phyloP scores from a whole-genome alignment of 2,113 vertebrate genomes.

The Echinops telfairi region DNA sequence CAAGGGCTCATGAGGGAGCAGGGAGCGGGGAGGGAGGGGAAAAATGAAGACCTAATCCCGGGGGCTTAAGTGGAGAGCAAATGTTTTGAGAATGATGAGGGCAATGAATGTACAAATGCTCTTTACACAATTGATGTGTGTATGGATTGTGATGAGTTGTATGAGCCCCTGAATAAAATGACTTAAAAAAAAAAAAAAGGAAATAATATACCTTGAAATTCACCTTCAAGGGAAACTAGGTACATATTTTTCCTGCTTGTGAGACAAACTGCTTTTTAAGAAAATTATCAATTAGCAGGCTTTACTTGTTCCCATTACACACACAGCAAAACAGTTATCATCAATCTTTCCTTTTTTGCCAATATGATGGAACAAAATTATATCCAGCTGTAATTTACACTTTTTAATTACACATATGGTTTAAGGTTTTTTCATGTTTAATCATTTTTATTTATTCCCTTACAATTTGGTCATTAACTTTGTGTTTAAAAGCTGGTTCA shows the following conservation, averaged over 20 bases:
- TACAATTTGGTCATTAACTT: not conserved
- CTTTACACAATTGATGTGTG: too few relatives aligned
- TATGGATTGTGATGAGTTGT: too few relatives aligned
- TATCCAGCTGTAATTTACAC: not conserved
- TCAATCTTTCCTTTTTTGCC: not conserved
- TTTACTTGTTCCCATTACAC: not conserved
- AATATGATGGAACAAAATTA: not conserved
- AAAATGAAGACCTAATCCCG: too few relatives aligned
- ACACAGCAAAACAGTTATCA: not conserved
- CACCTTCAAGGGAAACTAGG: not conserved
- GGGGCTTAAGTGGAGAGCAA: too few relatives aligned
- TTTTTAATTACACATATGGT: not conserved
- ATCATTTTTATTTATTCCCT: not conserved
- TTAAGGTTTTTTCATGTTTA: not conserved
- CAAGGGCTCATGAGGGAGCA: too few relatives aligned
- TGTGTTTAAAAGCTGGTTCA: not conserved
- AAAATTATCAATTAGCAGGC: not conserved
- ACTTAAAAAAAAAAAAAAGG: too few relatives aligned
- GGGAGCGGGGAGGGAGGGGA: too few relatives aligned
- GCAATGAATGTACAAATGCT: too few relatives aligned
- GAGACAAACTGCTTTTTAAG: not conserved
- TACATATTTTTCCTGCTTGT: not conserved
- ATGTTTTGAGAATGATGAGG: too few relatives aligned
- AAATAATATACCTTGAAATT: conserved; percentile 6
- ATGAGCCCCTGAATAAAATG: too few relatives aligned